These are phyloP conservation scores for Epinotia ramella DNA, from an alignment of 2,888 invertebrate species.

Conservation along the genomic window DNA sequence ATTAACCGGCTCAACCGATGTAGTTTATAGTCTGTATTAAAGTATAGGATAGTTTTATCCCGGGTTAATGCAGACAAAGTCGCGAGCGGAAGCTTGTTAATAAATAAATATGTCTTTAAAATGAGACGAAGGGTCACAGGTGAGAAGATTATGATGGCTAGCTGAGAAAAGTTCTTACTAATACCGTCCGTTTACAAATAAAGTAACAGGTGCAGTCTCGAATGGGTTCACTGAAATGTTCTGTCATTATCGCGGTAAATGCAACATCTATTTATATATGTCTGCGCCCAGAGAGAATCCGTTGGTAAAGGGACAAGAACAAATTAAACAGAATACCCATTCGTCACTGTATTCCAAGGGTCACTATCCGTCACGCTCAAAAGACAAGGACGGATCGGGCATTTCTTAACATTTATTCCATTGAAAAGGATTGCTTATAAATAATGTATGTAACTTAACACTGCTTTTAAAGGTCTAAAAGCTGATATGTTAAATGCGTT, in stretches of 20 bases:
- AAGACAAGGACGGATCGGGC: slow-evolving; percentile 40
- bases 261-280: neutral
- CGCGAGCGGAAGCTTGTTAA: too few species aligned
- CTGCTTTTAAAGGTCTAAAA: slow-evolving; percentile 1
- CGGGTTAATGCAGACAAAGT: too few species aligned
- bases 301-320: slow-evolving; percentile 16
- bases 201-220: too few species aligned
- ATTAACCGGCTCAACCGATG: too few species aligned
- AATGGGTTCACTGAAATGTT: too few species aligned
- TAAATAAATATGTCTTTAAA: too few species aligned
- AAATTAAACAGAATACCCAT: slow-evolving; percentile 35
- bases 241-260: neutral
- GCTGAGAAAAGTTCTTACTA: too few species aligned
- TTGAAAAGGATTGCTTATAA: slow-evolving; percentile 41
- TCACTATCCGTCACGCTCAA: slow-evolving; percentile 37
- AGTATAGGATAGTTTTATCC: too few species aligned
- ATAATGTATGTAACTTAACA: slow-evolving; percentile 33
- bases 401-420: slow-evolving; percentile 35
- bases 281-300: neutral
- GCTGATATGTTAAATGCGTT: neutral
- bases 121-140: too few species aligned
- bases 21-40: too few species aligned
- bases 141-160: too few species aligned
- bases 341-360: slow-evolving; percentile 38
- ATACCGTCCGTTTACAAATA: too few species aligned